phyloP scores from a whole-genome alignment of 2,888 invertebrate species.

The Theodoxus fluviatilis region DNA sequence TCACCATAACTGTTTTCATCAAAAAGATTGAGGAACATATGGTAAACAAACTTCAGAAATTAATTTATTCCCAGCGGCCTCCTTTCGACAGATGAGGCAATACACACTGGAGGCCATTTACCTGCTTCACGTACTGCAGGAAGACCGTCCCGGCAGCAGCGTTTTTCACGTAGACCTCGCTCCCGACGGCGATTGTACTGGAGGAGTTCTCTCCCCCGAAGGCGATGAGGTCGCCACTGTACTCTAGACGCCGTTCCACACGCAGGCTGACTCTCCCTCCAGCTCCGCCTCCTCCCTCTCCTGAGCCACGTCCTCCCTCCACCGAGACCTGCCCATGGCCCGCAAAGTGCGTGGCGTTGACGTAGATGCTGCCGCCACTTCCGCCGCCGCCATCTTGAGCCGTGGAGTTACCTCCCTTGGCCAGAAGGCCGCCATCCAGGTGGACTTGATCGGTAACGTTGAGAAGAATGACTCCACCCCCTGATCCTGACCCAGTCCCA shows the following conservation, averaged over 20 bases:
- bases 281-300: conserved; percentile 42
- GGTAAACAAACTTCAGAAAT: too few species aligned
- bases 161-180: conserved; percentile 23
- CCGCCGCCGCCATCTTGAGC: conserved; percentile 44
- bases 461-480: conserved; percentile 44
- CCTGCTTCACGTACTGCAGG: conserved; percentile 21
- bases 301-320: conserved; percentile 42
- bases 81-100: conserved; percentile 30
- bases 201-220: conserved; percentile 43
- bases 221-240: conserved; percentile 39
- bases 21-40: too few species aligned
- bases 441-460: conserved; percentile 40
- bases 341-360: conserved; percentile 44
- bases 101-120: too few species aligned
- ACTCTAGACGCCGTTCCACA: conserved; percentile 43
- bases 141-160: conserved; percentile 28
- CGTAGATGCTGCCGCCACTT: conserved; percentile 48
- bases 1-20: too few species aligned
- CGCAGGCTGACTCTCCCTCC: conserved; percentile 49
- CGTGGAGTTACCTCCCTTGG: conserved; percentile 38
- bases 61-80: too few species aligned
- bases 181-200: conserved; percentile 41
- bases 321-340: conserved; percentile 46
- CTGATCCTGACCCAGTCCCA: conserved; percentile 39
- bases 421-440: conserved; percentile 43